A percentile compares a stretch with the other conserved stretches of the same genome.
Conservation (phyloP, 2,888 invertebrate genomes). For the Caenorhabditis afra region DNA sequence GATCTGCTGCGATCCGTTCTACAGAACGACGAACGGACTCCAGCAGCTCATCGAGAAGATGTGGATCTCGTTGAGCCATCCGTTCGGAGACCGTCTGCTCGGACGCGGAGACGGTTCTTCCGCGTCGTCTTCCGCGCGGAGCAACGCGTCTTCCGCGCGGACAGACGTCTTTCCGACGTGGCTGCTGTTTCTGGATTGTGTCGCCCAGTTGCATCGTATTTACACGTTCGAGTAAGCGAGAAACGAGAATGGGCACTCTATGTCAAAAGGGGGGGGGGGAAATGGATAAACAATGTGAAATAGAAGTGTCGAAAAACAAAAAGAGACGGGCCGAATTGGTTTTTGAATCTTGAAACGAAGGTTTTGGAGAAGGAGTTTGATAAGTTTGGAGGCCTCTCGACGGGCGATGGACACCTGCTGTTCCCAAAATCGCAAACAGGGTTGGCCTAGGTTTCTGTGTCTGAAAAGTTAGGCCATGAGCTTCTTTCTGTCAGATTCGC, state of each 20-base stretch:
- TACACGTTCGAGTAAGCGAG: constrained; percentile 86
- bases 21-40: constrained; percentile 55
- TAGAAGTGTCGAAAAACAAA: too few species aligned
- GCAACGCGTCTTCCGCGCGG: constrained; percentile 7
- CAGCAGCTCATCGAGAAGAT: constrained; percentile 84
- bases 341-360: too few species aligned
- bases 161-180: constrained; percentile 85
- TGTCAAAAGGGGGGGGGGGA: not conserved
- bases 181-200: constrained; percentile 92
- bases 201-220: constrained; percentile 92
- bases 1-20: constrained; percentile 86
- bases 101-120: constrained; percentile 46
- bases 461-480: not conserved
- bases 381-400: not conserved
- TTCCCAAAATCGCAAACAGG: too few species aligned
- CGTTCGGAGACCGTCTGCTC: constrained; percentile 68
- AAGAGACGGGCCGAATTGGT: too few species aligned
- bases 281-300: constrained; percentile 9
- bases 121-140: constrained; percentile 6
- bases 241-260: not conserved
- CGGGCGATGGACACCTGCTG: not conserved
- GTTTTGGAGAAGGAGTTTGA: not conserved
- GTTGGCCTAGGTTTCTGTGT: not conserved
- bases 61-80: constrained; percentile 84
- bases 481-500: constrained; percentile 85